Evolutionary conservation across 2,888 invertebrate species (phyloP), one percentile per base, ranked within the genome.

Genomic region (Pachydiplax longipennis): DNA sequence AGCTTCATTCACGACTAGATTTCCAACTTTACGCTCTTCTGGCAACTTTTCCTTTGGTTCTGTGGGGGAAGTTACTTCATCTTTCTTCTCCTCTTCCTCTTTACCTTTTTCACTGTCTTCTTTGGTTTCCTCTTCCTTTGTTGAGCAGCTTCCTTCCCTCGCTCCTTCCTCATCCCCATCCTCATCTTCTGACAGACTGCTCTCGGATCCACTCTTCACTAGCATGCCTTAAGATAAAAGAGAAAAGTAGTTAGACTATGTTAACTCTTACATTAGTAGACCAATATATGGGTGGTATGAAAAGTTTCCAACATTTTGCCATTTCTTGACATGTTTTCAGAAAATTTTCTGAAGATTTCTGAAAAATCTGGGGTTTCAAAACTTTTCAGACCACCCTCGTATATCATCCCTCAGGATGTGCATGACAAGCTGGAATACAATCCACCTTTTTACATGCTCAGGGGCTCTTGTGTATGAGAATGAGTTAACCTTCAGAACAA

Each of bases 171-270:
- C 95, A 92, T 96, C 95, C 10, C 95, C 95, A 0, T 96, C 93
- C 91, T 94, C 95, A 25, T 93, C 93, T 93, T 98, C 98, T 0
- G 98, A 98, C 90, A 98, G 95, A 92, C 98, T 98, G 93, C 98
- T 98, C 93, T 98, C 98, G 0, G 98, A 98, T n/a, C 96, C 97
- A 37, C 98, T 98, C 94, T 98, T 98, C 90, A 96, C 95, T 90
- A 97, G 93, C 92, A 94, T 94, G 90, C 95, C 95, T 93, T 91
- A 6, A 90, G 92, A 83, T 22, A 35, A 1, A 82, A 37, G 31
- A 73, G 31, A 31, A 73, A 10, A 10, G 10, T 44, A 44, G 4
- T 10, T 4, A 44, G 6, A 44, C 6, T 40, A 40, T 40, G 40
- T 6, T 40, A 40, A 40, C 40, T 5, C 2, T 2, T 40, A 2